Evolutionary conservation across 2,888 invertebrate species (phyloP), one percentile per base, ranked within the genome.

Genomic region (Tineola bisselliella): DNA sequence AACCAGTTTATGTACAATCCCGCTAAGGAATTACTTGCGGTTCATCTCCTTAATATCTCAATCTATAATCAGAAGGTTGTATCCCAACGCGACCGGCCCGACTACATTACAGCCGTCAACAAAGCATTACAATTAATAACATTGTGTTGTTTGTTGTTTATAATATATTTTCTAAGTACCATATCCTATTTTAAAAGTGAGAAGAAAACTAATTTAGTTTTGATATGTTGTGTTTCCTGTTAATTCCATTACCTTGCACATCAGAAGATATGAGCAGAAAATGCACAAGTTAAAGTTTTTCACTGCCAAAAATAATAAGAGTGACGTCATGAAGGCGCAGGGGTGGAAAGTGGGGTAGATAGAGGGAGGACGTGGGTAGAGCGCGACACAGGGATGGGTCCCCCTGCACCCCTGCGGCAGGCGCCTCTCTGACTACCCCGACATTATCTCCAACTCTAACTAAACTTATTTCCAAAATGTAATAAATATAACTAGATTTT

Each of bases 281-380:
- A 58, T 58, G 58, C 58, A 58, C 58, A 33, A 33, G 33, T 58
- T 33, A 13, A 19, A 56, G 76, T 81, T 74, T 84, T 83, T 81
- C 77, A 76, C 77, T 79, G 78, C 75, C 76, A 77, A 79, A 81
- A 81, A 79, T 77, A 71, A 75, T 86, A 81, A 79, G 77, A 71
- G 74, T 86, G 86, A 87, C 86, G 86, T 86, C 86, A 86, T 79
- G 13, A 57, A 44, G 8, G 52, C 19, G 19, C 1, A 33, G 54
- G 13, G 57, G 61, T 74, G 68, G 61, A n/a, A 44, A 19, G 57
- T 52, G 59, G 58, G 58, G 10, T 71, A 65, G 66, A 74, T 80
- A 77, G 70, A 77, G 76, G 74, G 73, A 38, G 33, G 44, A 12
- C 58, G 58, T 19, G 61, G 61, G 61, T 17, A 13, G 56, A 25